Evolutionary conservation across 2,888 invertebrate species (phyloP).

Genomic region (Tinea pellionella): DNA sequence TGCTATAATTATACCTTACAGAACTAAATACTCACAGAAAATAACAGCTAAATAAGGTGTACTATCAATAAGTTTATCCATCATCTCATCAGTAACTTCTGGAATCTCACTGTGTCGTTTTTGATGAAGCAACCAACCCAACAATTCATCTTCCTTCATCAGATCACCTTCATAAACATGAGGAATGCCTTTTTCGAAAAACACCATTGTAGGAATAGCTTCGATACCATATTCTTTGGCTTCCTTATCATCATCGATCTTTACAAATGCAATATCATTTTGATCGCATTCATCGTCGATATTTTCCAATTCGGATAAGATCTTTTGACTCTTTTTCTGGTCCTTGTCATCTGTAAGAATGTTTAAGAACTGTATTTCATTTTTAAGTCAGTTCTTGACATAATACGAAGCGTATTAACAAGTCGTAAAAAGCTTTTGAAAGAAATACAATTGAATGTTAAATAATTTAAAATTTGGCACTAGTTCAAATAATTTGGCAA

Average conservation of each 20-base stretch:
- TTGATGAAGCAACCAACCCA: constrained; percentile 92
- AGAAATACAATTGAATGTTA: constrained; percentile 13
- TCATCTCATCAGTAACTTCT: constrained; percentile 93
- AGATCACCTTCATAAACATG: constrained; percentile 85
- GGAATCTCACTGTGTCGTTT: constrained; percentile 92
- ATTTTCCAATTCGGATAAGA: constrained; percentile 86
- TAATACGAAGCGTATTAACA: constrained; percentile 21
- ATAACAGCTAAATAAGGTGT: constrained; percentile 87
- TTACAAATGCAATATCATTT: constrained; percentile 91
- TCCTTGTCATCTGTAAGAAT: constrained; percentile 84
- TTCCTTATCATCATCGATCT: constrained; percentile 88
- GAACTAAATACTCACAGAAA: constrained; percentile 80
- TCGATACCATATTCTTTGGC: constrained; percentile 92
- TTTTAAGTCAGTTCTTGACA: constrained; percentile 60
- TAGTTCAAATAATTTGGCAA: constrained; percentile 28
- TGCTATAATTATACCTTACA: neutral
- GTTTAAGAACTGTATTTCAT: constrained; percentile 61
- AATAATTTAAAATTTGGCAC: constrained; percentile 37
- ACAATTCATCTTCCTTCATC: constrained; percentile 88
- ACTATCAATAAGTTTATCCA: constrained; percentile 87
- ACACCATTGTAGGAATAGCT: constrained; percentile 82
- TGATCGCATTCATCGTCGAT: constrained; percentile 95
- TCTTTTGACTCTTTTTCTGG: constrained; percentile 89
- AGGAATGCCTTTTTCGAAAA: constrained; percentile 79
- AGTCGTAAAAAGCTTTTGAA: neutral